phyloP scores from a whole-genome alignment of 2,888 invertebrate genomes.

The Polymixis flavicincta region DNA sequence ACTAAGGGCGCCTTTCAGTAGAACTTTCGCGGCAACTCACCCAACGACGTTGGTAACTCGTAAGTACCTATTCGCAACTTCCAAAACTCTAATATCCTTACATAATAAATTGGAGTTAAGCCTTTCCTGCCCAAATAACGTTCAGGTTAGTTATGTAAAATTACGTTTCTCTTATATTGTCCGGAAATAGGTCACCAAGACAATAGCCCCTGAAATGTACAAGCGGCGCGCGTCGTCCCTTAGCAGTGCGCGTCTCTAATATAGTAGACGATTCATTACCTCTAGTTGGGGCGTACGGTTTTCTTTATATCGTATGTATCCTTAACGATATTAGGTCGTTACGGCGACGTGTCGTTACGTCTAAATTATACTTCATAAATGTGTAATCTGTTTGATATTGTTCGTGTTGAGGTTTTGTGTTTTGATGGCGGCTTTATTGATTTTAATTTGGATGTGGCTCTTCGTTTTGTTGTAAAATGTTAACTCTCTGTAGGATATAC shows the following conservation, averaged over 20 bases:
- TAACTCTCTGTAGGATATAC: constrained; percentile 5
- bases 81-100: constrained; percentile 47
- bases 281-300: constrained; percentile 73
- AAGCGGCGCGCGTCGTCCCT: constrained; percentile 70
- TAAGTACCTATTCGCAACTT: constrained; percentile 25
- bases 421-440: constrained; percentile 59
- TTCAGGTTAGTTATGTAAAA: constrained; percentile 66
- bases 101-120: constrained; percentile 42
- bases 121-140: constrained; percentile 57
- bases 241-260: constrained; percentile 64
- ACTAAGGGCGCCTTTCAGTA: constrained; percentile 5
- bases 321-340: constrained; percentile 71
- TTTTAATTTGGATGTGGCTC: constrained; percentile 49
- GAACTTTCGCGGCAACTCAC: constrained; percentile 55
- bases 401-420: constrained; percentile 58
- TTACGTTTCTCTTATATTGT: constrained; percentile 69
- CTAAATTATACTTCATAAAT: constrained; percentile 68
- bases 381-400: constrained; percentile 71
- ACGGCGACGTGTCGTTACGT: constrained; percentile 65
- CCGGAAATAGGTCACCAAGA: constrained; percentile 85
- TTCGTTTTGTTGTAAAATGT: constrained; percentile 52
- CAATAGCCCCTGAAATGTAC: constrained; percentile 77
- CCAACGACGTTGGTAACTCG: constrained; percentile 8
- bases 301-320: constrained; percentile 68
- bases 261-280: constrained; percentile 79